phyloP scores from a whole-genome alignment of 2,113 vertebrate species.

The Aspiorhynchus laticeps region DNA sequence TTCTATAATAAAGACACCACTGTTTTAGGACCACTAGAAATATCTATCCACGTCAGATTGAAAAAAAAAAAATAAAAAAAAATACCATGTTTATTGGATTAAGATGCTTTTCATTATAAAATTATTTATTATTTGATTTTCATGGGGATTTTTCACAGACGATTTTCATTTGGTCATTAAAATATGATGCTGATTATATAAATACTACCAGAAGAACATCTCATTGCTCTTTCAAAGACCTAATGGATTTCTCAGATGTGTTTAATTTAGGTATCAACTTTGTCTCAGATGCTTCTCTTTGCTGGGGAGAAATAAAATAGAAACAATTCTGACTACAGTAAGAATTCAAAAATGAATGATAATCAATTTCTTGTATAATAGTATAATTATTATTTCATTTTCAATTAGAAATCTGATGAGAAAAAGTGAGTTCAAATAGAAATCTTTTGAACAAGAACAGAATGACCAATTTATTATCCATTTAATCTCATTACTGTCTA shows the following conservation, averaged over 20 bases:
- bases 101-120: background rate
- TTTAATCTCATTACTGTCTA: no score
- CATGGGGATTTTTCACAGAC: background rate
- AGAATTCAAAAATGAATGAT: no score
- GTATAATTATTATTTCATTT: no score
- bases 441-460: no score
- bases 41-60: background rate
- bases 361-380: no score
- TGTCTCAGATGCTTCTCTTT: background rate
- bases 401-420: no score
- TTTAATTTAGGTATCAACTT: background rate
- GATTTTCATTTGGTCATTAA: background rate
- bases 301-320: background rate
- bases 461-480: no score
- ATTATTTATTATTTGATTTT: background rate
- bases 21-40: slow-evolving; percentile 7
- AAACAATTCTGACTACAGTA: background rate
- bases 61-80: background rate
- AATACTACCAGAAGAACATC: background rate
- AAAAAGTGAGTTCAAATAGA: no score
- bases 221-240: background rate
- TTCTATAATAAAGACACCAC: slow-evolving; percentile 53
- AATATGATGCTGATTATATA: background rate
- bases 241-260: background rate
- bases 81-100: slow-evolving; percentile 23